Conservation (phyloP, 2,888 invertebrate genomes). For the Lingula anatina region DNA sequence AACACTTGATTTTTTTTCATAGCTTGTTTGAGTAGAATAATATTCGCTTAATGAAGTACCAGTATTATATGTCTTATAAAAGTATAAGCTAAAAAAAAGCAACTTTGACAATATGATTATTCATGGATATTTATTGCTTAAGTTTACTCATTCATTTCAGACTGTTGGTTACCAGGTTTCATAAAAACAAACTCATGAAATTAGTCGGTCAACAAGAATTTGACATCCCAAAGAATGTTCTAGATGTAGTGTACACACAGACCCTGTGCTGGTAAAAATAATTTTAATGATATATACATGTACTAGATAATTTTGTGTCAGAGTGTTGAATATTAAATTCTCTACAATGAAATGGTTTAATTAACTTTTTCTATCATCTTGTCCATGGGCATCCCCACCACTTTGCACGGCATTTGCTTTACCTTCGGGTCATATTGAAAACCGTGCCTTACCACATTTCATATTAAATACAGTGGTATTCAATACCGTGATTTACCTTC, state of each 20-base stretch:
- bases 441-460: no score
- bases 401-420: no score
- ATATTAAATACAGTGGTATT: no score
- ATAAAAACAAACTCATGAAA: slow-evolving; percentile 17
- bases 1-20: no score
- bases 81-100: no score
- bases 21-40: no score
- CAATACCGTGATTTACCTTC: no score
- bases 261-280: slow-evolving; percentile 71
- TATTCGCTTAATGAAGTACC: no score
- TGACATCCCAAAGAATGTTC: slow-evolving; percentile 74
- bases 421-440: no score
- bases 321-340: background rate
- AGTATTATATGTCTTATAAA: no score
- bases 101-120: background rate
- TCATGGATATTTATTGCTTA: no score
- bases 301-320: background rate
- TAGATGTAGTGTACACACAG: slow-evolving; percentile 82
- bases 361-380: background rate
- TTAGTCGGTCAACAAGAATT: slow-evolving; percentile 59
- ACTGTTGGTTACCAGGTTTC: slow-evolving; percentile 18
- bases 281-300: background rate
- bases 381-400: background rate
- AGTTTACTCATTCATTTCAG: slow-evolving; percentile 22
- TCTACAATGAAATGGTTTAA: background rate